Percentiles rank a stretch among this genome's conserved stretches.
These are phyloP conservation scores for Xiphorhynchus erythropygius DNA, from an alignment of 2,797 vertebrate species.

Conservation along the genomic window DNA sequence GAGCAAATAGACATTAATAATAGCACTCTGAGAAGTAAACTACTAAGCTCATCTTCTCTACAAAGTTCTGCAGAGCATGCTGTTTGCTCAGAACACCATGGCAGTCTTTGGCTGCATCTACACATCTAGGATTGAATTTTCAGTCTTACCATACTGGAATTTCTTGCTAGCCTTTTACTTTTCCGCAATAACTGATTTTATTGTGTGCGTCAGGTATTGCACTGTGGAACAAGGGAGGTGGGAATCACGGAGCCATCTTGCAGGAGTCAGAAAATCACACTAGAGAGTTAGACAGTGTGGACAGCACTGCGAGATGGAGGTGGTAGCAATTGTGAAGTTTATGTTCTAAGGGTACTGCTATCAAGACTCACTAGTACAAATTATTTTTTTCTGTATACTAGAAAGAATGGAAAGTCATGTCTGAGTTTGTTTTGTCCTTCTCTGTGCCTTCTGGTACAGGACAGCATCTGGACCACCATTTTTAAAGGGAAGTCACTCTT, in stretches of 20 bases:
- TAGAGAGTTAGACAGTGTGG: not conserved
- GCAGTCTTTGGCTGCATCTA: not conserved
- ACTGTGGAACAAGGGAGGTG: not conserved
- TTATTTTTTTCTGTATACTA: not conserved
- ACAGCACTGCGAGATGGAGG: not conserved
- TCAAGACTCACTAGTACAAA: not conserved
- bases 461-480: not conserved
- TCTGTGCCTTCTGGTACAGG: not conserved
- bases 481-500: constrained; percentile 32
- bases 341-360: not conserved
- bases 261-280: not conserved
- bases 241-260: not conserved
- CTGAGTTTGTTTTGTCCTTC: not conserved
- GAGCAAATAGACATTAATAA: not conserved
- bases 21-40: not conserved
- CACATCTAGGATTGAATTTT: not conserved
- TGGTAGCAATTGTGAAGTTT: not conserved
- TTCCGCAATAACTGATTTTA: not conserved
- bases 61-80: not conserved
- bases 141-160: not conserved
- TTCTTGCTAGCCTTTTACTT: not conserved
- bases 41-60: not conserved
- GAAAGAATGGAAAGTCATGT: not conserved
- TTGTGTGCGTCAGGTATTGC: not conserved
- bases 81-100: not conserved